Base-by-base conservation (phyloP, 64 coral and sea anemone genomes). In the Anthopleura sola region DNA sequence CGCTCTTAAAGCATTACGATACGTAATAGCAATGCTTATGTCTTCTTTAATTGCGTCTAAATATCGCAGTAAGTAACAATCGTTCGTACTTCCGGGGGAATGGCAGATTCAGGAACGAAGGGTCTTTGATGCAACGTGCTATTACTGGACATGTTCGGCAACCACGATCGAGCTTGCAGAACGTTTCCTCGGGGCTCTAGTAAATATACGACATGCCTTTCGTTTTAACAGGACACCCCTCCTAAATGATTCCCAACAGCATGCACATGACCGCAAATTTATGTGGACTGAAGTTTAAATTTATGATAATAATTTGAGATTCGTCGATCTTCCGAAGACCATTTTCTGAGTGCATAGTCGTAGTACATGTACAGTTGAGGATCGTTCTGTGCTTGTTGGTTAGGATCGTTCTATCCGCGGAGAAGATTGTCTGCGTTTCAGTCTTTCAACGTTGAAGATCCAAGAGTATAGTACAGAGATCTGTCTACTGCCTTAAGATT, bases 251-350 rank as follows among this genome's bases (percentile, higher is more conserved):
- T 32, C 29, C n/a, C 29, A 28, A 28, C 31, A 34, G 24, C 26
- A 71, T 71, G 66, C 29, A n/a, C n/a, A n/a, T n/a, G n/a, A n/a
- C n/a, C n/a, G n/a, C n/a, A 33, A 71, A 71, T 71, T 36, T 71
- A 71, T 71, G 31, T 32, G 26, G 11, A 17, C 14, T 71, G 6
- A 32, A 71, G 28, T 3, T 44, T 33, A 71, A 71, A 71, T 71
- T 71, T 34, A 71, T 71, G 66, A 34, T 28, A 66, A 23, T 26
- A 71, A 31, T 71, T 34, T 32, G 66, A 1, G 28, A 9, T 62
- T 5, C 21, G 11, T 12, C 66, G 26, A 32, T 26, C 60, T 64
- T 64, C 5, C 8, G 58, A 24, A 2, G 5, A 66, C 60, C 26
- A 34, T 32, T 71, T 31, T 10, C n/a, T 32, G n/a, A 12, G n/a